Evolutionary conservation across 2,797 vertebrate genomes (phyloP), one percentile per base, ranked within the genome.

Genomic region (Simalia tracyae): DNA sequence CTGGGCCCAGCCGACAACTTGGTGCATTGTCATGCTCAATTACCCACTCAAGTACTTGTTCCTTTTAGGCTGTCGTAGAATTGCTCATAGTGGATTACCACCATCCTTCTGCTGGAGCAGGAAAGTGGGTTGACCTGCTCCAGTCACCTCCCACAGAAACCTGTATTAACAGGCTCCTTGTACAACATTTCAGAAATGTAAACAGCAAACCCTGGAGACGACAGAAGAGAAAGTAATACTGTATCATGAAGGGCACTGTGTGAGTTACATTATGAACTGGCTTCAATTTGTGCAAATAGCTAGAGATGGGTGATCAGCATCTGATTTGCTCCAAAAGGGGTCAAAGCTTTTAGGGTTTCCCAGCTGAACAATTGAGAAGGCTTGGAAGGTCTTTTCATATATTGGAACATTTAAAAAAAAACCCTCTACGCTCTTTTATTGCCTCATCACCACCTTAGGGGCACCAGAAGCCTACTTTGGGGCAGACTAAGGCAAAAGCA

Each of bases 31-130:
- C 84, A 84, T 56, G 64, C 84, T 89, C 88, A 63, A 89, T 91
- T 91, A 89, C 59, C 60, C 68, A 66, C 85, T 93, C 84, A 92
- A 90, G 93, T 89, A 57, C 36, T 89, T 56, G 31, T 84, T 84
- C 59, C 88, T 93, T 89, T 87, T 57, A 91, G 61, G 54, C 31
- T 81, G 28, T 76, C 4, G 4, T 68, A 60, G 31, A 12, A 64
- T 81, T 90, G 84, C 66, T 89, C 87, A 86, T 89, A 86, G 42
- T 64, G 64, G 66, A 81, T 86, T 91, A 22, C 50, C 46, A 54
- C 87, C 57, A 64, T 87, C 50, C 84, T 76, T 91, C 90, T 64
- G 86, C 42, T 81, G 85, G 85, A 28, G 60, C 87, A 64, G 87
- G 46, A 85, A 93, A 91, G 86, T 28, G 12, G 66, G 66, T 22